A percentile compares a stretch with the other conserved stretches of the same genome.
phyloP scores from a whole-genome alignment of 2,113 vertebrate species.

The Xiphias gladius region DNA sequence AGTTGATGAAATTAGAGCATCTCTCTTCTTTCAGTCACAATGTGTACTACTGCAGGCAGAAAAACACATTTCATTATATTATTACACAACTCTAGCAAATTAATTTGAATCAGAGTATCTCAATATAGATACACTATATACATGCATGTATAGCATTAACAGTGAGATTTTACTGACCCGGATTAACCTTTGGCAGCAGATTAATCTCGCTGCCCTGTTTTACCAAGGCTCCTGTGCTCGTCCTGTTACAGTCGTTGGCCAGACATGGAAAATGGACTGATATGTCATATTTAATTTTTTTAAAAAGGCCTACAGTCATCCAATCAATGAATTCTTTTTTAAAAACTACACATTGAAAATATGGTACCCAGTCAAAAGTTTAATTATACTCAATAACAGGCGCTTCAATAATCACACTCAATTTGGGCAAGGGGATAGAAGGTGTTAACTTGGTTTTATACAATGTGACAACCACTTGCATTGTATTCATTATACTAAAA shows the following conservation, averaged over 20 bases:
- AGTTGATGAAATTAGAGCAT: no score
- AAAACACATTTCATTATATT: background rate
- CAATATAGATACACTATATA: no score
- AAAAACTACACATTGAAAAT: conserved; percentile 1
- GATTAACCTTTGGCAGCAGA: conserved; percentile 39
- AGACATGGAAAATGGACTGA: no score
- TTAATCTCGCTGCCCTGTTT: conserved; percentile 23
- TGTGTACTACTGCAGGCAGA: background rate
- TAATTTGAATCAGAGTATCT: background rate
- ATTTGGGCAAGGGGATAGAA: conserved; percentile 9
- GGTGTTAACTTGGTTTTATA: conserved; percentile 12
- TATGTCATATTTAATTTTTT: no score
- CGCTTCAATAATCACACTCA: conserved; percentile 42
- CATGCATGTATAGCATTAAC: background rate
- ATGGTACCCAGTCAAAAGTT: conserved; percentile 39
- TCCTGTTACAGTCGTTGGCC: no score
- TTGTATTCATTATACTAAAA: conserved; percentile 24
- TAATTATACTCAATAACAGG: conserved; percentile 39
- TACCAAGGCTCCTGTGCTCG: background rate
- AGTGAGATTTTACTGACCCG: background rate
- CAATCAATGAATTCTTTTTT: background rate
- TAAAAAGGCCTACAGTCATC: background rate
- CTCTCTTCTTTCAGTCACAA: no score
- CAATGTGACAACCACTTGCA: conserved; percentile 25
- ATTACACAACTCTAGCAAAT: background rate